phyloP scores from a whole-genome alignment of 2,888 invertebrate species.

The Nomada ruficornis region DNA sequence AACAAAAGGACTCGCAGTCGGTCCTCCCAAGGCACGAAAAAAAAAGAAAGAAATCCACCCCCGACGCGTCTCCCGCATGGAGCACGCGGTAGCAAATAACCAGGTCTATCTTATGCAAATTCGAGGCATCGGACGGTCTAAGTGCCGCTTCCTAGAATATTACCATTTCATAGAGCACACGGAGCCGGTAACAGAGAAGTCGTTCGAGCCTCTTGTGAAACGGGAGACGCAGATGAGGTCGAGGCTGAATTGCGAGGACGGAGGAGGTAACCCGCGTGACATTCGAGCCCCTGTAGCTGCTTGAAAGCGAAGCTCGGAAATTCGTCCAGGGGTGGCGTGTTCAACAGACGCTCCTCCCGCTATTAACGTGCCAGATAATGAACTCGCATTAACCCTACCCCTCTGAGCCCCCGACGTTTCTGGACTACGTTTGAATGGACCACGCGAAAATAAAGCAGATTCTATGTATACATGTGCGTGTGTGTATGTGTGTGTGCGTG shows the following conservation, averaged over 20 bases:
- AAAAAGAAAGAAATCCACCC: background rate
- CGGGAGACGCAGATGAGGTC: slow-evolving; percentile 47
- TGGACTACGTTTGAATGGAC: slow-evolving; percentile 29
- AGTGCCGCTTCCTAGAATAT: slow-evolving; percentile 37
- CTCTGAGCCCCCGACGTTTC: slow-evolving; percentile 31
- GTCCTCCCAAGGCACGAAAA: background rate
- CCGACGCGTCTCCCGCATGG: background rate
- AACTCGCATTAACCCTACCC: slow-evolving; percentile 51
- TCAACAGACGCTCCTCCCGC: slow-evolving; percentile 31
- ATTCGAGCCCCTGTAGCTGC: slow-evolving; percentile 54
- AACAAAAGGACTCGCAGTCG: background rate
- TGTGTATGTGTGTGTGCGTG: background rate
- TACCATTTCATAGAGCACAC: slow-evolving; percentile 14
- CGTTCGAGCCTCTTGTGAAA: slow-evolving; percentile 48
- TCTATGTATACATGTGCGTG: background rate
- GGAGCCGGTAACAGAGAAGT: slow-evolving; percentile 5
- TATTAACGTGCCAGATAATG: slow-evolving; percentile 61
- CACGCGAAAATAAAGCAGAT: slow-evolving; percentile 25
- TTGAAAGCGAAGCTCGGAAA: slow-evolving; percentile 62
- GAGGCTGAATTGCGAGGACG: slow-evolving; percentile 51
- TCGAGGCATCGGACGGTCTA: slow-evolving; percentile 8
- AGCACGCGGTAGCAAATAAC: slow-evolving; percentile 15
- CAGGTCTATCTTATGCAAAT: slow-evolving; percentile 33
- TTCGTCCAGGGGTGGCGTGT: slow-evolving; percentile 49
- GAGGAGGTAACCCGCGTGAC: slow-evolving; percentile 52